Evolutionary conservation across 30 jellyfish, hydroid and myxozoan species (phyloP), one percentile per base, ranked within the genome.

Genomic region (Rhopilema esculentum): DNA sequence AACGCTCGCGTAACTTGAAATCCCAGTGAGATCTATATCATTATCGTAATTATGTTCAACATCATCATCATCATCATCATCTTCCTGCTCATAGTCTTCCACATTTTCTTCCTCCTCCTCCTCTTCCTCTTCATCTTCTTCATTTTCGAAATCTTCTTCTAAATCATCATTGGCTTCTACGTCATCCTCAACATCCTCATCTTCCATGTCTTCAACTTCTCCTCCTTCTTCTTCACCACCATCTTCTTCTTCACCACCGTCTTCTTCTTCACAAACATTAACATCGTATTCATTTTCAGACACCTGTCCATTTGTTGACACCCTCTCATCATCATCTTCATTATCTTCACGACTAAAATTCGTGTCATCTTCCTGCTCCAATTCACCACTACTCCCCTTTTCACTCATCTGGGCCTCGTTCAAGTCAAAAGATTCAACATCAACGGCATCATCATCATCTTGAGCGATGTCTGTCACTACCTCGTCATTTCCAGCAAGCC

Each of bases 161-260:
- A n/a, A n/a, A n/a, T n/a, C n/a, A n/a, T n/a, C n/a, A n/a, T 19
- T 9, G 19, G 66, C 87, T 18, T 83, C 87, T 27, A 32, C 82
- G 26, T 53, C 94, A 29, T 85, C 94, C 1, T 68, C 95, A 51
- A 51, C 63, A n/a, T 72, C 82, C 7, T 57, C 82, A 27, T 72
- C 65, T 32, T 21, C 83, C 31, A 31, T 66, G 8, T 53, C 83
- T 16, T 40, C 49, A 9, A n/a, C 93, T 6, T 25, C 79, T 1
- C 33, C 94, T 2, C 23, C 89, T 27, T 27, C 74, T 24, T 57
- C 89, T 1, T 32, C 85, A 30, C 75, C 94, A 24, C 8, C 82
- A 63, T 33, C 86, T 18, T 86, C 89, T 1, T 29, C 85, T 6
- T 67, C 74, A 23, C 16, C 73, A 12, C 15, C 82, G 16, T 26